These are phyloP conservation scores for Anoplopoma fimbria DNA, from an alignment of 2,113 vertebrate species.

Conservation along the genomic window DNA sequence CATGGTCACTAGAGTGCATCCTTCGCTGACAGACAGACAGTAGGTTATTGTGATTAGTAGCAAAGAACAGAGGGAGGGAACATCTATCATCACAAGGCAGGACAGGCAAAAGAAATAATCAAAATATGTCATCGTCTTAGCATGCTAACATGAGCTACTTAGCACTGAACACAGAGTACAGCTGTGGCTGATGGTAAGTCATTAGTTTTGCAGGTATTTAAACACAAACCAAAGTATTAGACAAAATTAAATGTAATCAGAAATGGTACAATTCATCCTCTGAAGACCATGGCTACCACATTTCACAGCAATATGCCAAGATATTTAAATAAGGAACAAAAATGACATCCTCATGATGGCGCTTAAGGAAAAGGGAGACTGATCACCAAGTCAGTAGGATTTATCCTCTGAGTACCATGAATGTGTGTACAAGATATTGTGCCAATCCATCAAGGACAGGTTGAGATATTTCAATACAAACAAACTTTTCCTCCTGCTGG, in stretches of 20 bases:
- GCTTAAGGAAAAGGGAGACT: background rate
- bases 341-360: background rate
- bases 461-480: background rate
- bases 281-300: background rate
- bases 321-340: background rate
- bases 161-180: background rate
- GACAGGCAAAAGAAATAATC: background rate
- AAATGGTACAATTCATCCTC: background rate
- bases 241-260: background rate
- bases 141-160: background rate
- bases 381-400: background rate
- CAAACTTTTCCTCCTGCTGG: background rate
- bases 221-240: background rate
- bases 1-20: constrained; percentile 47
- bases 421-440: background rate
- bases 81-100: background rate
- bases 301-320: background rate
- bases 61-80: constrained; percentile 12
- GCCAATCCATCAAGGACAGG: background rate
- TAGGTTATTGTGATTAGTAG: constrained; percentile 54
- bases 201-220: background rate
- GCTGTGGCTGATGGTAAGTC: background rate
- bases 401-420: constrained; percentile 7
- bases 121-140: background rate
- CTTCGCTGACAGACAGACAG: constrained; percentile 45